These are phyloP conservation scores for Notocelia uddmanniana DNA, from an alignment of 2,888 invertebrate genomes.

Conservation along the genomic window DNA sequence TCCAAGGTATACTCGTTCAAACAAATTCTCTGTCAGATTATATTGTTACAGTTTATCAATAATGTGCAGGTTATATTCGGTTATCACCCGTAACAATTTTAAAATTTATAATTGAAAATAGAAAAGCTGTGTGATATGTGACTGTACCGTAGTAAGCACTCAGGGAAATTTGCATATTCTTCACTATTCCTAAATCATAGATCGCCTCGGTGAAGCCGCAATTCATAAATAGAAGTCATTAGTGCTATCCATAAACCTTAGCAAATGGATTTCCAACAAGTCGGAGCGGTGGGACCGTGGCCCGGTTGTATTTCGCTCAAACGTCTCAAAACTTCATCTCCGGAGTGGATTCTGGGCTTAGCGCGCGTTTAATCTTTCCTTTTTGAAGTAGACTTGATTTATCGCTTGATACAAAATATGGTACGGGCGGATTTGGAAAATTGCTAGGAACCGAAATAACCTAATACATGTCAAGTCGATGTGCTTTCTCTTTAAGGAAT, in stretches of 20 bases:
- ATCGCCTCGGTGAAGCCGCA: slow-evolving; percentile 27
- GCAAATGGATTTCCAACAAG: slow-evolving; percentile 44
- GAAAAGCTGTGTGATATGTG: not conserved
- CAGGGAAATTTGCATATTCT: slow-evolving; percentile 33
- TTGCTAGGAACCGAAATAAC: too few species aligned
- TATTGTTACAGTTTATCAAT: too few species aligned
- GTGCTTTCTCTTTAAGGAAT: not conserved
- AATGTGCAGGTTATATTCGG: not conserved
- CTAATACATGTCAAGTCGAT: too few species aligned
- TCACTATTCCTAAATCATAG: slow-evolving; percentile 28
- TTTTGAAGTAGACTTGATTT: not conserved
- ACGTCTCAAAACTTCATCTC: slow-evolving; percentile 30
- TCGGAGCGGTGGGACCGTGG: slow-evolving; percentile 20
- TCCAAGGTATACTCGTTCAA: not conserved
- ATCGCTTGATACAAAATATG: not conserved
- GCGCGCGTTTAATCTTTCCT: slow-evolving; percentile 7
- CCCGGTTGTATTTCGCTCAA: slow-evolving; percentile 39
- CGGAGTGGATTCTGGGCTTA: slow-evolving; percentile 32
- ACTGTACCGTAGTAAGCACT: slow-evolving; percentile 15
- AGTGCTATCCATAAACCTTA: slow-evolving; percentile 43
- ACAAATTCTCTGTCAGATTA: too few species aligned
- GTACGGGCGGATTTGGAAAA: not conserved
- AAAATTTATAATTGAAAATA: not conserved
- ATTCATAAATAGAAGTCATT: slow-evolving; percentile 45
- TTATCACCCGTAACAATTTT: not conserved